Base-by-base conservation (phyloP, 1,140 invertebrate genomes). In the Oryzaephilus surinamensis region DNA sequence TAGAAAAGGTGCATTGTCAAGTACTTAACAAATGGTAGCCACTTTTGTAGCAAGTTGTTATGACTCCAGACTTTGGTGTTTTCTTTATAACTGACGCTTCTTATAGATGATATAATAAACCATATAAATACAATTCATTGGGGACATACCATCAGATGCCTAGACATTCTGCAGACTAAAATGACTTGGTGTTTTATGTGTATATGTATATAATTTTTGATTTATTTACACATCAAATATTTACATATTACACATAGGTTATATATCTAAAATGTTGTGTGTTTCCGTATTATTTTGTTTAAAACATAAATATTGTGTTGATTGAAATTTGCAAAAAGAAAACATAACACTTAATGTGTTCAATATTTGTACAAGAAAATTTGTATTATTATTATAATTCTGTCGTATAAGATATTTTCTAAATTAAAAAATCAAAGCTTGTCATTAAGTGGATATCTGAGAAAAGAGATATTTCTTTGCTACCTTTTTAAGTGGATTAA, bases 401-500 rank as follows among this genome's bases (percentile, higher is more conserved):
- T 26, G 6, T 34, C 12, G 23, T 23, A 29, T 38, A 19, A 30
- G 36, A 38, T 38, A 27, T 28, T 29, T 38, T 26, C 21, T 38
- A 44, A 43, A 37, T 36, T 43, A 39, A 43, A 40, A 36, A 49
- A 29, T 43, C 41, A 39, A 45, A 37, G 37, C 31, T 36, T 50
- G 47, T 46, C 47, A 50, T 45, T 50, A 50, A 46, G 39, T 35
- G 43, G 32, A 45, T 49, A 43, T 45, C 32, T 45, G 16, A 38
- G 39, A 45, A 40, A 30, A 28, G n/a, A n/a, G n/a, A n/a, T n/a
- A 50, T 40, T 34, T 50, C 44, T 38, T 30, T 41, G 46, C 46
- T 51, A 52, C 50, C 50, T 55, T 48, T 55, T 51, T 55, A 55
- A 55, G 52, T 55, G 52, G 52, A 55, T 55, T 55, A 55, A 32